These are phyloP conservation scores for Eurois occulta DNA, from an alignment of 2,888 invertebrate genomes.

Conservation along the genomic window DNA sequence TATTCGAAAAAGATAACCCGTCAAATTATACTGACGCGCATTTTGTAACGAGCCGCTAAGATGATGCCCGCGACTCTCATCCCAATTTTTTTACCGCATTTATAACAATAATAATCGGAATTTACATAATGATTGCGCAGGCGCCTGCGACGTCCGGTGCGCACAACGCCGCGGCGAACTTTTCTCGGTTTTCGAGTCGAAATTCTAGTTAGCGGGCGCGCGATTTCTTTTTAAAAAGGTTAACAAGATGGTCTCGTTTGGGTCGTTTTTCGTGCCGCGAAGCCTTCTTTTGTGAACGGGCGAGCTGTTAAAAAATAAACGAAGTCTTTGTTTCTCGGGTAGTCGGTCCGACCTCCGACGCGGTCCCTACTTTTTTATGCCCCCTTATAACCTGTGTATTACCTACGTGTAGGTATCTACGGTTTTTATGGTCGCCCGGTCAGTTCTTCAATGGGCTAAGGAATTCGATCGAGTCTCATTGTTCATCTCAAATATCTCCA, in stretches of 20 bases:
- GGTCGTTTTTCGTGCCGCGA: slow-evolving; percentile 89
- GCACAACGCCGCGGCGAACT: slow-evolving; percentile 79
- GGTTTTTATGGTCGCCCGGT: slow-evolving; percentile 89
- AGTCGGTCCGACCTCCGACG: slow-evolving; percentile 90
- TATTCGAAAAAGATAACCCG: slow-evolving; percentile 74
- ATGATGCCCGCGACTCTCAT: slow-evolving; percentile 75
- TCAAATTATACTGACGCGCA: slow-evolving; percentile 79
- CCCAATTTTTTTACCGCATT: slow-evolving; percentile 78
- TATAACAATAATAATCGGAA: slow-evolving; percentile 81
- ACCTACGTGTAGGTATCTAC: slow-evolving; percentile 90
- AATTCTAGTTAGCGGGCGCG: slow-evolving; percentile 90
- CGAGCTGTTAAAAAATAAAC: slow-evolving; percentile 91
- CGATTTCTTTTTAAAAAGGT: slow-evolving; percentile 90
- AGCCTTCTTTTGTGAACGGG: slow-evolving; percentile 89
- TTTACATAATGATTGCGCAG: slow-evolving; percentile 88
- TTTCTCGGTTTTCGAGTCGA: slow-evolving; percentile 89
- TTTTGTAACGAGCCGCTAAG: slow-evolving; percentile 78
- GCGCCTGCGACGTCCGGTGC: slow-evolving; percentile 86
- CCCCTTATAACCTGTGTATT: slow-evolving; percentile 90
- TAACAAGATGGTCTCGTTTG: slow-evolving; percentile 90
- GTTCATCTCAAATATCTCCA: slow-evolving; percentile 82
- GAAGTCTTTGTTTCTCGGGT: slow-evolving; percentile 90
- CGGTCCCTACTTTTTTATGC: slow-evolving; percentile 90
- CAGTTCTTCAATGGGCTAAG: slow-evolving; percentile 90
- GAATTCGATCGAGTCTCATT: slow-evolving; percentile 90